Percentiles rank a stretch among this genome's conserved stretches.
phyloP scores from a whole-genome alignment of 2,888 invertebrate genomes.

The Dione juno region DNA sequence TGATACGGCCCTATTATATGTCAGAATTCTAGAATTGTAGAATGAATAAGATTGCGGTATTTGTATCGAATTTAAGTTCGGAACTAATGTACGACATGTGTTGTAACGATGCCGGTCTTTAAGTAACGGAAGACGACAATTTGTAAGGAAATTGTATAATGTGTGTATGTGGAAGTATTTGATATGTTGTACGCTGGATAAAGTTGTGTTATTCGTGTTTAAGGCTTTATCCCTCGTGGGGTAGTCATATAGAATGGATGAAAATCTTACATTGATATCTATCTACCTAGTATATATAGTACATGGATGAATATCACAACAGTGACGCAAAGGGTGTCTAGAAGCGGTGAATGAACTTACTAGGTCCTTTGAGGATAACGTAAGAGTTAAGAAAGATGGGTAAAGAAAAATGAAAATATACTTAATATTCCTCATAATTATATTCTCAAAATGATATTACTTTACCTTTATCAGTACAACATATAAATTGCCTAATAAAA shows the following conservation, averaged over 20 bases:
- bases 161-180: constrained; percentile 3
- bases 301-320: too few species aligned
- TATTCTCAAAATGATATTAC: background rate
- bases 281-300: too few species aligned
- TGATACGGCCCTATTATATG: constrained; percentile 32
- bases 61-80: constrained; percentile 9
- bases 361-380: too few species aligned
- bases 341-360: too few species aligned
- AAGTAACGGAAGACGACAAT: constrained; percentile 15
- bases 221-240: background rate
- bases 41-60: constrained; percentile 21
- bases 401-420: too few species aligned
- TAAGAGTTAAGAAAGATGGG: too few species aligned
- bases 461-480: background rate
- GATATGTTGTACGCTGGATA: background rate
- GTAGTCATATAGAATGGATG: too few species aligned
- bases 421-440: too few species aligned
- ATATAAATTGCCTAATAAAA: background rate
- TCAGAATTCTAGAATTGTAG: constrained; percentile 19
- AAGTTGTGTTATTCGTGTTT: background rate
- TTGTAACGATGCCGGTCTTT: constrained; percentile 12
- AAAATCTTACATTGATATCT: too few species aligned
- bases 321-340: too few species aligned
- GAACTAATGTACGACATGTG: constrained; percentile 6
- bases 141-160: constrained; percentile 24